Conservation (phyloP, 2,888 invertebrate genomes). For the Ethmia dodecea region DNA sequence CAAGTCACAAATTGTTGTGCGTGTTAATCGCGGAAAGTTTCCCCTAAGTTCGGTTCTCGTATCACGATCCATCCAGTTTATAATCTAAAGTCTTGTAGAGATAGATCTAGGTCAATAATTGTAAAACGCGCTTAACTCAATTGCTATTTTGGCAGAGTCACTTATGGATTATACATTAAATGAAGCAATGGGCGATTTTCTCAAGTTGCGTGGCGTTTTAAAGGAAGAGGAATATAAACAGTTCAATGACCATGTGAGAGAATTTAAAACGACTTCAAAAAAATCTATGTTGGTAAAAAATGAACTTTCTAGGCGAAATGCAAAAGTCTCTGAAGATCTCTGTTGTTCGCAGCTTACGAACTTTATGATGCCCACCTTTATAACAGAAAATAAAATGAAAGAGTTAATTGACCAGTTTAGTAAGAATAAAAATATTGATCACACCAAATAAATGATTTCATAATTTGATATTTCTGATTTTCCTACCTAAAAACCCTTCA, state of each 20-base stretch:
- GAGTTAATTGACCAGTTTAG: conserved; percentile 26
- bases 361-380: conserved; percentile 46
- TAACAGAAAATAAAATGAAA: conserved; percentile 40
- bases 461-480: too few relatives aligned
- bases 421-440: neutral
- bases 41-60: too few relatives aligned
- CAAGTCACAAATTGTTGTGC: too few relatives aligned
- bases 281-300: neutral
- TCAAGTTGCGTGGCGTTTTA: conserved; percentile 35
- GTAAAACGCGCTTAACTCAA: too few relatives aligned
- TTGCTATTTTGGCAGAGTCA: conserved; percentile 52
- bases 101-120: too few relatives aligned
- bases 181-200: conserved; percentile 35
- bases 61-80: too few relatives aligned
- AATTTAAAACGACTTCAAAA: conserved; percentile 3
- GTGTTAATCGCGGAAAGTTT: too few relatives aligned
- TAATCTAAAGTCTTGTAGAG: too few relatives aligned
- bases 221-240: conserved; percentile 24
- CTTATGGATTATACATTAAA: conserved; percentile 37
- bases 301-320: neutral
- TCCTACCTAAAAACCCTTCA: too few relatives aligned
- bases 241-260: conserved; percentile 19
- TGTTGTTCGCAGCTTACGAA: conserved; percentile 45
- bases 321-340: neutral
- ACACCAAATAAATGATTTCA: too few relatives aligned